Base-by-base conservation (phyloP, 2,797 vertebrate genomes). In the Nannoperca australis region DNA sequence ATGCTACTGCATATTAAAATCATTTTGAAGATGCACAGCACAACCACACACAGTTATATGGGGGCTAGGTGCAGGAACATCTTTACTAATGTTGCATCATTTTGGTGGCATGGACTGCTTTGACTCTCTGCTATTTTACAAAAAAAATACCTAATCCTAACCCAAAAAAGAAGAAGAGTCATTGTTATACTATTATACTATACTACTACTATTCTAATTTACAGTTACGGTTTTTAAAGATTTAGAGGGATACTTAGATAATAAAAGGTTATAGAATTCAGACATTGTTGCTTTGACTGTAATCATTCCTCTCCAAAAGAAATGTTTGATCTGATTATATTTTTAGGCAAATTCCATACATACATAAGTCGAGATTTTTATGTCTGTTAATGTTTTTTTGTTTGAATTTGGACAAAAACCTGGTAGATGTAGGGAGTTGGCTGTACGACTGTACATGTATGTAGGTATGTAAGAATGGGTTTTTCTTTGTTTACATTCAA, bases 1-100 rank as follows among this genome's bases (percentile, higher is more conserved):
- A 2, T 32, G 58, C 38, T 63, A 45, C 22, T 67, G 61, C 47
- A 65, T 60, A 54, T 61, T 66, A 30, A 75, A 22, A 49, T 9
- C 5, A 17, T 54, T 58, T 20, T 56, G 56, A 49, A 73, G 65
- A 42, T 47, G 51, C 20, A 59, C 14, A 72, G 60, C 9, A 11
- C 17, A 13, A 32, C 18, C 60, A 67, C 7, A 55, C 38, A 42
- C 15, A 17, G 27, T n/a, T 44, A 13, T 10, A 30, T 13, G 12
- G 24, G 17, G 32, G 18, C 50, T 20, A 10, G 30, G 2, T 36
- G 11, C 47, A 27, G 38, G 38, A 42, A 17, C 18, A 20, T 15
- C 18, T 47, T 36, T 65, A 30, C 5, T 53, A n/a, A 60, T 60
- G 24, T 34, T 50, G 27, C 58, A 50, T 42, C 4, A 36, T 56